phyloP scores from a whole-genome alignment of 2,113 vertebrate genomes.

The Ondatra zibethicus region DNA sequence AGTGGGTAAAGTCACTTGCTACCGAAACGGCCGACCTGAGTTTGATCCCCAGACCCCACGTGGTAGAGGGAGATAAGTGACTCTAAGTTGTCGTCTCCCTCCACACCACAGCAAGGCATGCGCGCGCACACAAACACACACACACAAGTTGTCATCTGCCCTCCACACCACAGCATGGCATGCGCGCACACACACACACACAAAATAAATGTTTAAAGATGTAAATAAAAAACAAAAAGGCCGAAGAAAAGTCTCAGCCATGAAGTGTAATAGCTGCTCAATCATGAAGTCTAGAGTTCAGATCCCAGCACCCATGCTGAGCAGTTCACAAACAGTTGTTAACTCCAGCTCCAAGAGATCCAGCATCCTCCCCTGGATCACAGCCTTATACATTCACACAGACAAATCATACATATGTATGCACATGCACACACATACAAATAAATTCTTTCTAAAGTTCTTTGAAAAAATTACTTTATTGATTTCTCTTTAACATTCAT shows the following conservation, averaged over 20 bases:
- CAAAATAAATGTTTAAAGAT: too few relatives aligned
- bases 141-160: not conserved
- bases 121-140: too few relatives aligned
- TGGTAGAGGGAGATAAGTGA: not conserved
- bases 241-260: not conserved
- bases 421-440: not conserved
- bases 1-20: not conserved
- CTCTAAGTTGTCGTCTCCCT: not conserved
- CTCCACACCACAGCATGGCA: not conserved
- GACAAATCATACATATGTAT: not conserved
- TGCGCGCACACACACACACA: too few relatives aligned
- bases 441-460: not conserved
- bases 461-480: not conserved
- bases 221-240: not conserved
- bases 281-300: not conserved
- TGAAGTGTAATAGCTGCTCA: not conserved
- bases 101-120: not conserved
- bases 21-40: not conserved
- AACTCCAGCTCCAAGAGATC: not conserved
- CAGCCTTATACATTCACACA: not conserved
- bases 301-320: not conserved
- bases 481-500: not conserved
- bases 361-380: not conserved
- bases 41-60: not conserved
- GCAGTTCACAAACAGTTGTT: not conserved